phyloP scores from a whole-genome alignment of 2,113 vertebrate genomes.

The Scophthalmus maximus region DNA sequence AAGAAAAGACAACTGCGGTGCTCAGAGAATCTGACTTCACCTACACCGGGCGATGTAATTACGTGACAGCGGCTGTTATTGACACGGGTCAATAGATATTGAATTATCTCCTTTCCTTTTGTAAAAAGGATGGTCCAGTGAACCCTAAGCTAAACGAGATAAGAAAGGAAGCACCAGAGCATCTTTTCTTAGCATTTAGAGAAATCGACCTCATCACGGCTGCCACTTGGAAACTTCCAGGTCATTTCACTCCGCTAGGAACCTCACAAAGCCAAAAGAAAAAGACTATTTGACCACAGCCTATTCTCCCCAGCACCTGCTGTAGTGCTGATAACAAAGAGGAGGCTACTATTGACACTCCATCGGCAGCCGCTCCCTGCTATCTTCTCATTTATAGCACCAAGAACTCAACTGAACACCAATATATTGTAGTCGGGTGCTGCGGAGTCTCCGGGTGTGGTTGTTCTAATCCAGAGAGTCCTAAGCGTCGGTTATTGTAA shows the following conservation, averaged over 20 bases:
- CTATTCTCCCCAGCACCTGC: conserved; percentile 60
- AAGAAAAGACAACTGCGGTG: not conserved
- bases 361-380: conserved; percentile 52
- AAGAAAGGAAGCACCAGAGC: not conserved
- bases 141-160: not conserved
- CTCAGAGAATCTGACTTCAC: not conserved
- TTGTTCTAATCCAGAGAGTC: conserved; percentile 28
- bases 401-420: conserved; percentile 58
- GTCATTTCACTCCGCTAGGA: not conserved
- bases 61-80: not conserved
- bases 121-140: not conserved
- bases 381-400: conserved; percentile 69
- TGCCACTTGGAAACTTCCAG: not conserved
- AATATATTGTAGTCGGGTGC: conserved; percentile 12
- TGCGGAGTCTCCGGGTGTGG: conserved; percentile 20
- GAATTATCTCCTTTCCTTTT: not conserved
- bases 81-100: not conserved
- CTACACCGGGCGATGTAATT: not conserved
- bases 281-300: conserved; percentile 4
- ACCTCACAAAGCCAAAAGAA: not conserved
- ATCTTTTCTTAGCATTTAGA: not conserved
- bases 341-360: conserved; percentile 22
- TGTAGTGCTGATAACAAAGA: conserved; percentile 69
- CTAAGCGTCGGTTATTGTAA: conserved; percentile 28
- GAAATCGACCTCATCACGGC: not conserved